phyloP scores from a whole-genome alignment of 30 jellyfish, hydroid and myxozoan genomes.

The Rhopilema esculentum region DNA sequence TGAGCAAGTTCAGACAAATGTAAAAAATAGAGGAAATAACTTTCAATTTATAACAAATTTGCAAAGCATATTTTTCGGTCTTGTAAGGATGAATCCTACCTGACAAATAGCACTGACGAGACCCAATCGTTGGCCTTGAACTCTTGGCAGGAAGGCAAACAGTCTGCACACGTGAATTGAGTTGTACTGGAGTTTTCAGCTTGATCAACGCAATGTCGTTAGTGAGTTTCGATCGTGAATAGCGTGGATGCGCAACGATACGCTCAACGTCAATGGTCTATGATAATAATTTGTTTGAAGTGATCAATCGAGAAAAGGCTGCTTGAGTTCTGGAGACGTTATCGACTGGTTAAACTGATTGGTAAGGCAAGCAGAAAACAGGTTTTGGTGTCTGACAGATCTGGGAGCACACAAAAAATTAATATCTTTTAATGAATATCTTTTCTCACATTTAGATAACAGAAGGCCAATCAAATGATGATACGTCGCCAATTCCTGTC shows the following conservation, averaged over 20 bases:
- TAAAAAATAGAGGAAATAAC: too few relatives aligned
- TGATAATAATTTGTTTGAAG: not conserved
- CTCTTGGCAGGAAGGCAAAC: constrained; percentile 68
- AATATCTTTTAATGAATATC: too few relatives aligned
- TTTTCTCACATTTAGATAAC: too few relatives aligned
- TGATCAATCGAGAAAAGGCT: not conserved
- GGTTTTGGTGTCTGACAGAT: too few relatives aligned
- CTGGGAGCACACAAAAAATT: too few relatives aligned
- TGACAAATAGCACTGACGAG: constrained; percentile 69
- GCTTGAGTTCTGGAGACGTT: not conserved
- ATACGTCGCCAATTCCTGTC: too few relatives aligned
- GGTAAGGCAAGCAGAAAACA: too few relatives aligned
- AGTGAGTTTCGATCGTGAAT: constrained; percentile 18
- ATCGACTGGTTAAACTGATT: not conserved
- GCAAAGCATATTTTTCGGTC: not conserved
- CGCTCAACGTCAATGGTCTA: constrained; percentile 58
- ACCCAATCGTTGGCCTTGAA: constrained; percentile 62
- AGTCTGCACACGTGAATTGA: constrained; percentile 57
- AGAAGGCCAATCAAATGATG: too few relatives aligned
- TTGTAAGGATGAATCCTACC: constrained; percentile 14
- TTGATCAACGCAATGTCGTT: constrained; percentile 75
- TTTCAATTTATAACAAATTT: too few relatives aligned
- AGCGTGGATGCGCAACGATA: constrained; percentile 63
- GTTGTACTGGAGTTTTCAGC: constrained; percentile 53
- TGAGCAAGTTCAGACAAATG: too few relatives aligned